These are phyloP conservation scores for Porites australiensis DNA, from an alignment of 64 coral and sea anemone species.

Conservation along the genomic window DNA sequence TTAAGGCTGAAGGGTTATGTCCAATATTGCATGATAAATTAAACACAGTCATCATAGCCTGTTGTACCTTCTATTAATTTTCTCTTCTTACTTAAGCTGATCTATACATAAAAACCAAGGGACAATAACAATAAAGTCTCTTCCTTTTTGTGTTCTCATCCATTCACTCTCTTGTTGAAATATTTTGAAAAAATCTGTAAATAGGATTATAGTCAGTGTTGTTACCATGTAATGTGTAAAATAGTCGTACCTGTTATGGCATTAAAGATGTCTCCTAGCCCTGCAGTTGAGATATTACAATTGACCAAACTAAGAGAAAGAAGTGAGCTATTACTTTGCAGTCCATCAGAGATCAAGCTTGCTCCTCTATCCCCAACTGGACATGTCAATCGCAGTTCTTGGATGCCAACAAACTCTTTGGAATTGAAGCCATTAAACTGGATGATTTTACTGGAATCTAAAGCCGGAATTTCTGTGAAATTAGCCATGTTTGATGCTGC, in stretches of 20 bases:
- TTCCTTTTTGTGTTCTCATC: no score
- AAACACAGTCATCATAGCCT: no score
- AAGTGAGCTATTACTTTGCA: constrained; percentile 53
- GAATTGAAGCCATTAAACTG: background rate
- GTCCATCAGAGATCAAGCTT: constrained; percentile 31
- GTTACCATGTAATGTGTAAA: background rate
- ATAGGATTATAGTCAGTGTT: no score
- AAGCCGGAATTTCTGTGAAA: background rate
- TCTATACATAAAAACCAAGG: no score
- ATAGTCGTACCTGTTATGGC: constrained; percentile 45
- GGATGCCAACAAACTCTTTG: constrained; percentile 40
- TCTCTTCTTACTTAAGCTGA: no score
- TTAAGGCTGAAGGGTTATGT: no score
- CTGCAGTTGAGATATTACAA: constrained; percentile 58
- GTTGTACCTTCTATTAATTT: no score
- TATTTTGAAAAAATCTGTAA: no score
- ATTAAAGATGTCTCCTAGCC: constrained; percentile 52
- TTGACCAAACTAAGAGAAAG: constrained; percentile 48
- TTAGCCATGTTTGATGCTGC: no score
- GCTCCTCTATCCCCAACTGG: constrained; percentile 44
- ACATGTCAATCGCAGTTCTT: constrained; percentile 53
- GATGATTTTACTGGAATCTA: background rate
- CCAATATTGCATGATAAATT: no score
- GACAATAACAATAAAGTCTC: no score
- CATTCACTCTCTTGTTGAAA: no score